phyloP scores from a whole-genome alignment of 64 coral and sea anemone species.

The Stichodactyla helianthus region DNA sequence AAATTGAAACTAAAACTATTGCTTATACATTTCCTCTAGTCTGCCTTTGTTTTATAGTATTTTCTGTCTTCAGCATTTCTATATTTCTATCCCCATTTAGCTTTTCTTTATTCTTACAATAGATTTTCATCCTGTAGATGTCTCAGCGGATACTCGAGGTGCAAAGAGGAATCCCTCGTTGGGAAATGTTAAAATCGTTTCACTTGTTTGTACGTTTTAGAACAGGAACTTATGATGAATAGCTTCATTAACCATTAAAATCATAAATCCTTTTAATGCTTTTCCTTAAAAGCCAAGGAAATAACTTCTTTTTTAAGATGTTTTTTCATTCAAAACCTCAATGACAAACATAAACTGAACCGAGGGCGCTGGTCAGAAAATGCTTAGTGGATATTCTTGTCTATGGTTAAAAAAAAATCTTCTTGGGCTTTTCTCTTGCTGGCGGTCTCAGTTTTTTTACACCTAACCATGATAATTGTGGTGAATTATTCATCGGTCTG shows the following conservation, averaged over 20 bases:
- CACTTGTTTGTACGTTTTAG: not conserved
- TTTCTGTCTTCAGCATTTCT: not conserved
- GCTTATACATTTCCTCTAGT: not conserved
- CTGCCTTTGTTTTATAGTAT: not conserved
- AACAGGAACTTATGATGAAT: not conserved
- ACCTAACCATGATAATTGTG: not conserved
- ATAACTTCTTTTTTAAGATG: not conserved
- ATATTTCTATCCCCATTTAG: not conserved
- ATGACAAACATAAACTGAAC: not conserved
- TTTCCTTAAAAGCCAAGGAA: not conserved
- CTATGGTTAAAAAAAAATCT: no score
- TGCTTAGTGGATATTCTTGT: not conserved
- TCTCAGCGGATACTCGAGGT: not conserved
- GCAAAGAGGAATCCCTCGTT: not conserved
- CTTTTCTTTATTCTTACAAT: not conserved
- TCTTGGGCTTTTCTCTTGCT: not conserved
- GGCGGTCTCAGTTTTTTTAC: not conserved
- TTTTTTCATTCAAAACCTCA: not conserved
- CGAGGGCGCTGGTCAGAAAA: not conserved
- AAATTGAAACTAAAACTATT: not conserved
- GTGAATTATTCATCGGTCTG: not conserved
- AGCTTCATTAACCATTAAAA: slow-evolving; percentile 3
- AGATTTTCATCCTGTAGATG: not conserved
- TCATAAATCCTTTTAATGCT: not conserved
- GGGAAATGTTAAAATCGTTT: not conserved